Base-by-base conservation (phyloP, 2,888 invertebrate species). In the Octodonta nipae region DNA sequence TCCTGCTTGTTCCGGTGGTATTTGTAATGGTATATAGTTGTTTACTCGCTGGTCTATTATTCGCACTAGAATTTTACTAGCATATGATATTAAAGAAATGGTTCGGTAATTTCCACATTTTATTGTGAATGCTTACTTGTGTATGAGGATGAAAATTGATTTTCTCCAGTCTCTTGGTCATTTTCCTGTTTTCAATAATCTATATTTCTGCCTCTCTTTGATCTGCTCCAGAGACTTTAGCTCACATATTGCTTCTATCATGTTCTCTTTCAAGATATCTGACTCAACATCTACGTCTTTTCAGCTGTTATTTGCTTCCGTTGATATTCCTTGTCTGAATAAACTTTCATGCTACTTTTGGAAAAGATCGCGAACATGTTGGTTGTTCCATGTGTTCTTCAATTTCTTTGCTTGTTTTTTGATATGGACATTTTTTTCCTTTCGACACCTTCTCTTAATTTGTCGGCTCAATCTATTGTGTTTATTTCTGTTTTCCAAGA, bases 311-410 rank as follows among this genome's bases (percentile, higher is more conserved):
- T 17, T 17, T 17, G 17, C 8, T 8, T 17, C 8, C 17, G 8
- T 6, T 17, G 8, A 8, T 17, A 17, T 8, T 5, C 8, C 6
- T 17, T 17, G 6, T 17, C 8, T 5, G 17, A 5, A 6, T 17
- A 17, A 17, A 17, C 8, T 17, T 17, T 5, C 17, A 8, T 17
- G 17, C 17, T 17, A 17, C 5, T 17, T 17, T 8, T 8, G 5
- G 5, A 17, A 6, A 6, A 6, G 5, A 6, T 17, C 8, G 17
- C 8, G 8, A 8, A 17, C 8, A 5, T 6, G 6, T 5, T 17
- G 17, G 17, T 17, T n/a, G n/a, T n/a, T n/a, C n/a, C n/a, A n/a
- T n/a, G 17, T 17, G 17, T 17, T 17, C 17, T 17, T 17, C 17
- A 6, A 17, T 17, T 17, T 17, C 17, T 17, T 17, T 17, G 17